A percentile compares a stretch with the other conserved stretches of the same genome.
phyloP scores from a whole-genome alignment of 2,113 vertebrate genomes.

The cat (Felis catus) region F.catus_Fca126_mat1.0 CM031413.1:153714501-153715000 shows the following conservation, averaged over 20 bases:
- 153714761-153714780: not conserved
- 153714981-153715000: slow-evolving; percentile 11
- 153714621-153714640: not conserved
- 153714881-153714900: not conserved
- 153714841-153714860: not conserved
- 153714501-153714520: slow-evolving; percentile 8
- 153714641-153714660: not conserved
- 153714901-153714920: not conserved
- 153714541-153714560: not conserved
- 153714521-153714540: slow-evolving; percentile 6
- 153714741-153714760: not conserved
- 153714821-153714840: not conserved
- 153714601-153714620: not conserved
- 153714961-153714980: not conserved
- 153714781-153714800: not conserved
- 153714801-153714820: not conserved
- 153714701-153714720: not conserved
- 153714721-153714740: not conserved
- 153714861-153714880: not conserved
- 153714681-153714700: not conserved
- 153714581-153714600: not conserved
- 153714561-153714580: not conserved
- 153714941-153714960: not conserved
- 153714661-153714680: not conserved
- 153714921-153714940: not conserved